Evolutionary conservation across 2,797 vertebrate genomes (phyloP).

Genomic region (Buphagus erythrorhynchus): DNA sequence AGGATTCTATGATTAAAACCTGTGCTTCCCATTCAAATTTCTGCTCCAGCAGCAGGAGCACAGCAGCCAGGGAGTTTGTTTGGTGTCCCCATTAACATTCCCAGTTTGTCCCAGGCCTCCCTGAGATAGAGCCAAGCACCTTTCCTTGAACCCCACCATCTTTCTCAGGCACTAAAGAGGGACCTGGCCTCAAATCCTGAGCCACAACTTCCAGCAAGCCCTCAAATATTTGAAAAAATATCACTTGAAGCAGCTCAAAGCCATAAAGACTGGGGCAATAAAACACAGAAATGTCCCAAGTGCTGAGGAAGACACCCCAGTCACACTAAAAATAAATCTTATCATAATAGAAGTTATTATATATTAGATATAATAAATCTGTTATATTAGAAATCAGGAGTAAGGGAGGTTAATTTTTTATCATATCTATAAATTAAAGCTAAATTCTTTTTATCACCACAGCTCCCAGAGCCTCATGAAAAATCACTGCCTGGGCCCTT

Average conservation of each 20-base stretch:
- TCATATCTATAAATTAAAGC: background rate
- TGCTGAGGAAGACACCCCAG: accelerated
- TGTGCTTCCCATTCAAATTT: background rate
- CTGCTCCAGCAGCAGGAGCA: background rate
- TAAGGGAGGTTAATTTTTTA: accelerated
- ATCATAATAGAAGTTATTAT: background rate
- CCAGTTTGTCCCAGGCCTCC: accelerated
- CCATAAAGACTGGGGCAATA: background rate
- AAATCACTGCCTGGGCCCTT: accelerated
- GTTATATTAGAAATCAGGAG: background rate
- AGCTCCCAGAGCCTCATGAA: background rate
- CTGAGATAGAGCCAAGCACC: accelerated
- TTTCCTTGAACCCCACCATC: background rate
- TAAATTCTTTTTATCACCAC: background rate
- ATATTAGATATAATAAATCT: too few species aligned
- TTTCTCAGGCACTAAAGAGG: background rate
- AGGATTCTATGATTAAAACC: background rate
- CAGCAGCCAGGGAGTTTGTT: background rate
- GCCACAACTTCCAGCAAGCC: background rate
- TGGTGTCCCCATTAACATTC: background rate
- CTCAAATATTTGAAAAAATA: background rate
- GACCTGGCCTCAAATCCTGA: background rate
- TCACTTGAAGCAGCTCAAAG: background rate
- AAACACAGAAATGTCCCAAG: background rate
- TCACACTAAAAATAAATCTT: background rate